These are phyloP conservation scores for Didymodactylos carnosus DNA, from an alignment of 2,888 invertebrate species.

Conservation along the genomic window DNA sequence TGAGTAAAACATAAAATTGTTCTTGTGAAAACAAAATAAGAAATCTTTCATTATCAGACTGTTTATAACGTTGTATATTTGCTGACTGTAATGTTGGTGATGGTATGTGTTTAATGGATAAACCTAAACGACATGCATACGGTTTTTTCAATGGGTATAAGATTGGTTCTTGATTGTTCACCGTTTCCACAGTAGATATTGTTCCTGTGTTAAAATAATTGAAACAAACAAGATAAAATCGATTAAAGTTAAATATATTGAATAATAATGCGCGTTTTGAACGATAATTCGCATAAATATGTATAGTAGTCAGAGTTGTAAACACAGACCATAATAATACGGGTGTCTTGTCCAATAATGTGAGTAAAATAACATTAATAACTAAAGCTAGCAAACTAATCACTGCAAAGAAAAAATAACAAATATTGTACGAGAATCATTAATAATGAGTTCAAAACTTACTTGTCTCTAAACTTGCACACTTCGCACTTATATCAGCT, in stretches of 20 bases:
- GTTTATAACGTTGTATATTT: background rate
- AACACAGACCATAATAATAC: background rate
- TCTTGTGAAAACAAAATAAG: background rate
- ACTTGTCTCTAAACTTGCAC: background rate
- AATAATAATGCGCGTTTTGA: background rate
- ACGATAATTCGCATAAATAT: background rate
- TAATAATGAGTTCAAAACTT: background rate
- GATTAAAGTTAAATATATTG: background rate
- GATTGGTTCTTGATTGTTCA: background rate
- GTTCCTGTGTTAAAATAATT: background rate
- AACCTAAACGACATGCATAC: background rate
- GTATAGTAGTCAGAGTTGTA: background rate
- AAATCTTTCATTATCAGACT: background rate
- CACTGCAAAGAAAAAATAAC: background rate
- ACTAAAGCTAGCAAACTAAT: background rate
- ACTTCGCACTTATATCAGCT: background rate
- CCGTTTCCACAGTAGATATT: background rate
- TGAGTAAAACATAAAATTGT: background rate
- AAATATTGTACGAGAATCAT: background rate
- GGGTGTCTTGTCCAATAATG: background rate
- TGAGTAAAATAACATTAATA: background rate
- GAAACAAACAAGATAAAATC: background rate
- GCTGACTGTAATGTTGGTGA: background rate
- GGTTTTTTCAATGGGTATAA: background rate
- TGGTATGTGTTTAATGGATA: background rate